Conservation (phyloP, 2,888 invertebrate genomes). For the Lacanobia wlatinum region DNA sequence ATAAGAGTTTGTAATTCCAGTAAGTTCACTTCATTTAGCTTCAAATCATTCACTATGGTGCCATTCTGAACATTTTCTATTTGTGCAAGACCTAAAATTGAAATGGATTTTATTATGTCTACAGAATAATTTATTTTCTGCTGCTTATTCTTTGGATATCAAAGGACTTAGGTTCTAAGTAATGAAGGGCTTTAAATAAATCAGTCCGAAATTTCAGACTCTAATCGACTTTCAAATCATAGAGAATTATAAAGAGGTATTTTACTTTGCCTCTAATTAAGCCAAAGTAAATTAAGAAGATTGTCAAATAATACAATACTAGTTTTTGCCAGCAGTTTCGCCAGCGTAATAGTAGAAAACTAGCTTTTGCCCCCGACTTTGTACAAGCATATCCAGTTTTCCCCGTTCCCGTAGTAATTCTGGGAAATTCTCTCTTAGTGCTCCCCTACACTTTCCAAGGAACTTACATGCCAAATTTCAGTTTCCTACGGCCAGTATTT, state of each 20-base stretch:
- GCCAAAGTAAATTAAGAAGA: not conserved
- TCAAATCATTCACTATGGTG: slow-evolving; percentile 47
- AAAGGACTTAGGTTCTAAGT: not conserved
- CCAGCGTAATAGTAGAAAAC: too few relatives aligned
- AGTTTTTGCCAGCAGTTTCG: too few relatives aligned
- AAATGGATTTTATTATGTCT: slow-evolving; percentile 2
- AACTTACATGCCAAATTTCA: too few relatives aligned
- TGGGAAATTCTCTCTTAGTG: too few relatives aligned
- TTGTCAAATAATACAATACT: not conserved
- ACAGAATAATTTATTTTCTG: too few relatives aligned
- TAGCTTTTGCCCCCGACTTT: too few relatives aligned
- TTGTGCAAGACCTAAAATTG: slow-evolving; percentile 65
- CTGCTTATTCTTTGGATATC: not conserved
- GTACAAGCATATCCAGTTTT: too few relatives aligned
- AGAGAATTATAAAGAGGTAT: not conserved
- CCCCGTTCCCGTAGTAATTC: too few relatives aligned
- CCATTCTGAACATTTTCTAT: slow-evolving; percentile 64
- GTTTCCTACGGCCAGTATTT: too few relatives aligned
- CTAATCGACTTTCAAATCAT: not conserved
- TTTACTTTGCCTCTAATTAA: not conserved
- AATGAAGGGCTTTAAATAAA: slow-evolving; percentile 19
- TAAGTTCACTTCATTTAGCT: slow-evolving; percentile 67
- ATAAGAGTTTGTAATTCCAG: slow-evolving; percentile 69
- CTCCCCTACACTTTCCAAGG: too few relatives aligned
- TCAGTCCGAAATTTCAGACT: not conserved